Evolutionary conservation across 2,888 invertebrate species (phyloP).

Genomic region (Imbricaverruca yamaguchii): DNA sequence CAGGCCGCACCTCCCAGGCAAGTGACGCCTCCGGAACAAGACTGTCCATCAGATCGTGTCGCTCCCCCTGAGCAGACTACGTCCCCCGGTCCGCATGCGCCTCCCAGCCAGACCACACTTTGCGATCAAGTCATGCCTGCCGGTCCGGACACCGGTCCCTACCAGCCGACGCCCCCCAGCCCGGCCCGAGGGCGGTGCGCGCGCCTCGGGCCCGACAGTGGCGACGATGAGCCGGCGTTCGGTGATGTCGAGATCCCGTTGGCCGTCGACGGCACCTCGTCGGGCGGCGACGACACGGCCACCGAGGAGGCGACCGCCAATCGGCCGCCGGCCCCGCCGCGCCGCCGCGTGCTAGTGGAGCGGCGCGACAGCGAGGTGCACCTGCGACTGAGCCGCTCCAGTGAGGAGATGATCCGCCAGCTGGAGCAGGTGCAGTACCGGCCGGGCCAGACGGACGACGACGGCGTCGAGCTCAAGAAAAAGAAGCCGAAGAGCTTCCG

Average conservation of each 20-base stretch:
- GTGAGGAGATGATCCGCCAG: constrained; percentile 5
- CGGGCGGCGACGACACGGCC: neutral
- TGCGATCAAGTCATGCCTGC: too few species aligned
- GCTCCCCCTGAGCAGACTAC: too few species aligned
- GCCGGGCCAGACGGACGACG: constrained; percentile 12
- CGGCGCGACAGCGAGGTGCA: neutral
- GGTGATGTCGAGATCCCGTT: neutral
- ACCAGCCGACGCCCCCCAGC: too few species aligned
- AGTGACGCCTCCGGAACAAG: too few species aligned
- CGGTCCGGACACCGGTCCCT: too few species aligned
- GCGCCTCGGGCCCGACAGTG: too few species aligned
- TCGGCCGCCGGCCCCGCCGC: neutral
- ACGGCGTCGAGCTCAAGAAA: constrained; percentile 12
- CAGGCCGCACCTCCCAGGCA: too few species aligned
- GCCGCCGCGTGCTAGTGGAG: neutral
- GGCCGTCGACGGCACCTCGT: neutral
- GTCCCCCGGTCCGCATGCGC: too few species aligned
- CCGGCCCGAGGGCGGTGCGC: too few species aligned
- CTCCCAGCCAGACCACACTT: too few species aligned
- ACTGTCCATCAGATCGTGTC: too few species aligned
- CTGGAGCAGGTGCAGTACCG: neutral
- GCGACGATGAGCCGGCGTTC: neutral
- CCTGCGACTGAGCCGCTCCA: constrained; percentile 1
- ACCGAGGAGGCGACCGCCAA: too few species aligned
- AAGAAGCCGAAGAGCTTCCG: constrained; percentile 22